Conservation (phyloP, 2,113 vertebrate genomes). For the Ploceus nigricollis region DNA sequence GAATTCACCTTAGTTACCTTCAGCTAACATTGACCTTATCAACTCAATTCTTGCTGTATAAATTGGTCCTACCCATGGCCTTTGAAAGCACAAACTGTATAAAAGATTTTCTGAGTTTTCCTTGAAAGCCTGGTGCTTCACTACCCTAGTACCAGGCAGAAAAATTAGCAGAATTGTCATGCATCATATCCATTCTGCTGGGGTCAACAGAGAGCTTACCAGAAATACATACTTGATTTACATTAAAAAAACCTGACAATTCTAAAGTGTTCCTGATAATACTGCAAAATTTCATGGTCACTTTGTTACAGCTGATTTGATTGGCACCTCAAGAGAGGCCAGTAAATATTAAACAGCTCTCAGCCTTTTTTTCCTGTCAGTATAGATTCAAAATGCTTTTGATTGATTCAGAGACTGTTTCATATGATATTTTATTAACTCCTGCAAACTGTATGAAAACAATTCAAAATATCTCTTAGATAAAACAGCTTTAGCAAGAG, state of each 20-base stretch:
- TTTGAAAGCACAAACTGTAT: not conserved
- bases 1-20: not conserved
- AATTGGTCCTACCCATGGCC: not conserved
- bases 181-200: not conserved
- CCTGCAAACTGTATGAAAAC: constrained; percentile 48
- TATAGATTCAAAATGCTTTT: constrained; percentile 5
- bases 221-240: not conserved
- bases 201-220: not conserved
- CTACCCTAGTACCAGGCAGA: not conserved
- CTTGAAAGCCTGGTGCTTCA: not conserved
- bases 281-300: constrained; percentile 17
- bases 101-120: not conserved
- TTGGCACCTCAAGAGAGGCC: not conserved
- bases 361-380: not conserved
- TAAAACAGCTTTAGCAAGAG: constrained; percentile 38
- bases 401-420: constrained; percentile 27
- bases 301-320: constrained; percentile 17
- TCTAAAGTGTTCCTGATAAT: not conserved
- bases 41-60: not conserved
- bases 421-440: constrained; percentile 59
- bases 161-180: not conserved
- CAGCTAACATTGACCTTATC: not conserved
- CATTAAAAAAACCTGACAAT: not conserved
- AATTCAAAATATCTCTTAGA: constrained; percentile 48
- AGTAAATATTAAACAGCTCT: constrained; percentile 7